Evolutionary conservation across 1,140 invertebrate genomes (phyloP).

Genomic region (Philotrypesis tridentata): DNA sequence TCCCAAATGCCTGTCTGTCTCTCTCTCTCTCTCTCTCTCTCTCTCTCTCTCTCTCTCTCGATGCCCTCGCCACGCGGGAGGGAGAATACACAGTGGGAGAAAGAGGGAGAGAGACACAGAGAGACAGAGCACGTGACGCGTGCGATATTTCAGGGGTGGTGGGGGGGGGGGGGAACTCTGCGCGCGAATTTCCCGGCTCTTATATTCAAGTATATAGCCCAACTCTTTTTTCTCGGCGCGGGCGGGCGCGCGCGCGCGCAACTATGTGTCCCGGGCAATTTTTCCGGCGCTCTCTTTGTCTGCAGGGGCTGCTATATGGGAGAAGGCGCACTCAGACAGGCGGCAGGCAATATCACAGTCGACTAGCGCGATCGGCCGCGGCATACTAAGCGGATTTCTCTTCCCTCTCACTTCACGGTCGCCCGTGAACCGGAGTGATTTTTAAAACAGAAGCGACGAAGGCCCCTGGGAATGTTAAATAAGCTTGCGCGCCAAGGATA

Average conservation of each 20-base stretch:
- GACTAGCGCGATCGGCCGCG: constrained; percentile 49
- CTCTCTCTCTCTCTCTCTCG: too few species aligned
- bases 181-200: neutral
- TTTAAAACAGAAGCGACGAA: constrained; percentile 49
- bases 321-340: neutral
- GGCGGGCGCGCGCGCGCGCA: neutral
- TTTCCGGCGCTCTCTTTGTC: neutral
- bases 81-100: neutral
- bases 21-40: too few species aligned
- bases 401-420: neutral
- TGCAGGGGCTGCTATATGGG: neutral
- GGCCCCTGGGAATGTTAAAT: constrained; percentile 53
- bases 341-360: constrained; percentile 57
- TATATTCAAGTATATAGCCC: neutral
- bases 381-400: constrained; percentile 51
- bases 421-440: constrained; percentile 42
- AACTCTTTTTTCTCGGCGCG: neutral
- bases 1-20: neutral
- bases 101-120: too few species aligned
- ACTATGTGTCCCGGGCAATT: neutral
- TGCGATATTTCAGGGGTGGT: constrained; percentile 17
- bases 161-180: neutral
- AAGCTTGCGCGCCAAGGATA: constrained; percentile 32
- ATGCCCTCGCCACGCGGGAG: neutral
- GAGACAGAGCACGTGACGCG: too few species aligned